These are phyloP conservation scores for Eudemis profundana DNA, from an alignment of 2,888 invertebrate species.

Conservation along the genomic window DNA sequence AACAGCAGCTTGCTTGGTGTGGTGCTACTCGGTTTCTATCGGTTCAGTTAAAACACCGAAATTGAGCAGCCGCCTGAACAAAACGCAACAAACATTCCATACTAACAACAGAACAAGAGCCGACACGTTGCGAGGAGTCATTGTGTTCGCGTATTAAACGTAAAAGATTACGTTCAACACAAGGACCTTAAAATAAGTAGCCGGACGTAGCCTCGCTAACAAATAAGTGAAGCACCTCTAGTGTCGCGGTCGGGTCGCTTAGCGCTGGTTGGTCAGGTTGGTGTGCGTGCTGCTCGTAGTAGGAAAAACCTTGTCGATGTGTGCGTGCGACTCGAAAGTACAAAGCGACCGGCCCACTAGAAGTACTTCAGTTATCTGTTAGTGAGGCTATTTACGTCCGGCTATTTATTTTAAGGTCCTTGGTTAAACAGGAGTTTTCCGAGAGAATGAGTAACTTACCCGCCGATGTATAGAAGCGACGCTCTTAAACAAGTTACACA, in stretches of 20 bases:
- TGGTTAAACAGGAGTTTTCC: constrained; percentile 9
- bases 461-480: constrained; percentile 15
- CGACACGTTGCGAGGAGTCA: constrained; percentile 5
- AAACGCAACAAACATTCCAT: constrained; percentile 75
- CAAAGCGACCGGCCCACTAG: too few species aligned
- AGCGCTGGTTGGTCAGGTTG: too few species aligned
- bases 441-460: constrained; percentile 18
- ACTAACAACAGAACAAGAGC: constrained; percentile 54
- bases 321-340: too few species aligned
- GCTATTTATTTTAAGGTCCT: too few species aligned
- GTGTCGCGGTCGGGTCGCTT: too few species aligned
- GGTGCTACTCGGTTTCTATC: constrained; percentile 6
- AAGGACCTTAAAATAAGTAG: too few species aligned
- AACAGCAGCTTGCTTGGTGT: not conserved
- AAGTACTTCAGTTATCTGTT: too few species aligned
- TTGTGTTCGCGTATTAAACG: constrained; percentile 15
- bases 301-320: too few species aligned
- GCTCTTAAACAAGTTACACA: not conserved
- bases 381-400: too few species aligned
- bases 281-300: too few species aligned
- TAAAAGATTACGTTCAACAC: constrained; percentile 9
- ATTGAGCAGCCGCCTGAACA: constrained; percentile 63
- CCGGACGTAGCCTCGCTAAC: too few species aligned
- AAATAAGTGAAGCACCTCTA: too few species aligned
- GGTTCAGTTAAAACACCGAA: constrained; percentile 11